Conservation (phyloP, 2,888 invertebrate species). For the Sicus ferrugineus region DNA sequence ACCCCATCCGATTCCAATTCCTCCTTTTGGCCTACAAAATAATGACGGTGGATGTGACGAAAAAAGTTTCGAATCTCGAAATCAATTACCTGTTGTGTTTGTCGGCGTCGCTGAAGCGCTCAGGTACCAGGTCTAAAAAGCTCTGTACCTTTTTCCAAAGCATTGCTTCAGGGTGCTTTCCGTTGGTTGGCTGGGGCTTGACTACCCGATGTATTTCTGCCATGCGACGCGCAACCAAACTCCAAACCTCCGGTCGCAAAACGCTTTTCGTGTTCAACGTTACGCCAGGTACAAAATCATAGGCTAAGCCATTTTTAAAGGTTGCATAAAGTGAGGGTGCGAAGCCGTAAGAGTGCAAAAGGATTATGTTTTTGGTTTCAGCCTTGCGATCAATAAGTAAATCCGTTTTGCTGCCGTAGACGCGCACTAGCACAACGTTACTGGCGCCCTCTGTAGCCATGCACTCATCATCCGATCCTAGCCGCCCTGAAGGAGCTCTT, state of each 20-base stretch:
- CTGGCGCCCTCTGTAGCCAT: conserved; percentile 43
- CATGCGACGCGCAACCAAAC: conserved; percentile 81
- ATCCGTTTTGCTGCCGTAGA: conserved; percentile 94
- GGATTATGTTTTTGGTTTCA: conserved; percentile 73
- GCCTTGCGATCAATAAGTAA: conserved; percentile 87
- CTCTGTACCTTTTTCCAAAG: conserved; percentile 81
- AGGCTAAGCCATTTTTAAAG: conserved; percentile 93
- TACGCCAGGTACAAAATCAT: conserved; percentile 84
- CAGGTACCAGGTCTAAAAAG: conserved; percentile 79
- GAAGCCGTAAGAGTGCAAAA: conserved; percentile 77
- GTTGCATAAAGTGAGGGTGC: conserved; percentile 89
- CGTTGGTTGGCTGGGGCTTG: conserved; percentile 38
- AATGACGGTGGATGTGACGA: conserved; percentile 45
- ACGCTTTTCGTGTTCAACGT: conserved; percentile 76
- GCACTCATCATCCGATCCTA: neutral
- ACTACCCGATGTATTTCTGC: conserved; percentile 80
- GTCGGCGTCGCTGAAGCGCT: conserved; percentile 71
- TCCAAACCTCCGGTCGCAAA: conserved; percentile 72
- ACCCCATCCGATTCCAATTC: conserved; percentile 40
- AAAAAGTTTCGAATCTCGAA: conserved; percentile 37
- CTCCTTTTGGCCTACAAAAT: conserved; percentile 46
- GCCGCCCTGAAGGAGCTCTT: neutral
- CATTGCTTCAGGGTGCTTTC: conserved; percentile 67
- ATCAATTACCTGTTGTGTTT: conserved; percentile 75
- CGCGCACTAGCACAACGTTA: conserved; percentile 83